Evolutionary conservation across 2,113 vertebrate species (phyloP).

Genomic region (Elgaria multicarinata): DNA sequence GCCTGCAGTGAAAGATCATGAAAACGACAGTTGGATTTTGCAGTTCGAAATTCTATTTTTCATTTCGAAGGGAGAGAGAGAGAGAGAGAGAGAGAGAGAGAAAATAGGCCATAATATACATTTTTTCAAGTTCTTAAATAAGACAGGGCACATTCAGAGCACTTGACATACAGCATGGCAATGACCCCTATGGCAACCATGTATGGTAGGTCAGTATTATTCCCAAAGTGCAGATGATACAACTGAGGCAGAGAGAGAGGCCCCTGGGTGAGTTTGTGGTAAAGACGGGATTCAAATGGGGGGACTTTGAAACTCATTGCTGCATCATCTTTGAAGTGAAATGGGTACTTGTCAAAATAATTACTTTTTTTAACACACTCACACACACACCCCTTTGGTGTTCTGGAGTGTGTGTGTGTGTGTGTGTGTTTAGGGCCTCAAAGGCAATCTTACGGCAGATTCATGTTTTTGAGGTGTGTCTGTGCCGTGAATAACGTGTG

Average conservation of each 20-base stretch:
- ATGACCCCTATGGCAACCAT: background rate
- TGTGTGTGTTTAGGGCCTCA: background rate
- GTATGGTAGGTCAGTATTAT: no score
- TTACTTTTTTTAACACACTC: background rate
- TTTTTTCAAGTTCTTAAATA: background rate
- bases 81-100: background rate
- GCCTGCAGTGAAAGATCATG: background rate
- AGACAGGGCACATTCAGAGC: no score
- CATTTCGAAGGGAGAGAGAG: background rate
- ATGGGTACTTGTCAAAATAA: background rate
- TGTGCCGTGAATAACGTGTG: background rate
- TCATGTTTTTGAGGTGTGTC: background rate
- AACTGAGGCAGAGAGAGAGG: background rate
- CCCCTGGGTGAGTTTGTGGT: background rate
- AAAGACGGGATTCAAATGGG: no score
- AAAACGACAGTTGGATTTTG: background rate
- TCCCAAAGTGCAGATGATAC: no score
- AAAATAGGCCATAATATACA: no score
- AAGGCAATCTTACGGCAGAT: background rate
- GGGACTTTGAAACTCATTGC: no score
- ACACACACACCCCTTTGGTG: no score
- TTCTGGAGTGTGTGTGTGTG: background rate
- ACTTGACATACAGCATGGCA: background rate
- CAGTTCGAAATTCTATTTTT: background rate
- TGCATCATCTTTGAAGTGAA: background rate